A percentile compares a stretch with the other conserved stretches of the same genome.
Conservation (phyloP, 2,888 invertebrate species). For the Drosophila paranaensis region DNA sequence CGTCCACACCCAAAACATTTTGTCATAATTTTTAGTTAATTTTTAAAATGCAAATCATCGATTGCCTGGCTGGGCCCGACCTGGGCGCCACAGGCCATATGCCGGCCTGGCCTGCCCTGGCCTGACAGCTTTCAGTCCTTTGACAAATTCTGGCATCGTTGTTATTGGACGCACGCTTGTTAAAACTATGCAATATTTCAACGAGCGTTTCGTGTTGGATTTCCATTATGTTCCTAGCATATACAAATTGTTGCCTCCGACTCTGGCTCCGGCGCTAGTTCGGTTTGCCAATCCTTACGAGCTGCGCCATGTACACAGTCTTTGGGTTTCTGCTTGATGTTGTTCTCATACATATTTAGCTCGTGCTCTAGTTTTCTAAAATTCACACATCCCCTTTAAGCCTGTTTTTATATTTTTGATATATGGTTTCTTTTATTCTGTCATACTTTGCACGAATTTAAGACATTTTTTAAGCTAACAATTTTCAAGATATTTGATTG, state of each 20-base stretch:
- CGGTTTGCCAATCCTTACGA: slow-evolving; percentile 27
- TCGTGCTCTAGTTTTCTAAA: background rate
- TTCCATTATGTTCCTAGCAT: slow-evolving; percentile 36
- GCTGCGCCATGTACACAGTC: slow-evolving; percentile 1
- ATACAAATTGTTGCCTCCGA: slow-evolving; percentile 20
- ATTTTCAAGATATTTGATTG: background rate
- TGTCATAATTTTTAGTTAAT: slow-evolving; percentile 78
- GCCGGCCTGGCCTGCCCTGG: background rate
- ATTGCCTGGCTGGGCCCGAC: slow-evolving; percentile 31
- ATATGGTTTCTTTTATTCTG: background rate
- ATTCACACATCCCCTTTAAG: background rate
- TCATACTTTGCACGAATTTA: background rate
- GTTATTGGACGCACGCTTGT: slow-evolving; percentile 52
- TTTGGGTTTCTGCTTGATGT: slow-evolving; percentile 17
- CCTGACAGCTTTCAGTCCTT: slow-evolving; percentile 29
- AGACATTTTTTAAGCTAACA: background rate
- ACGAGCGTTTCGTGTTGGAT: slow-evolving; percentile 46
- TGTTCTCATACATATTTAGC: slow-evolving; percentile 8
- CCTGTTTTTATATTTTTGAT: background rate
- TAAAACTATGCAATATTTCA: slow-evolving; percentile 69
- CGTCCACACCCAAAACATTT: slow-evolving; percentile 37
- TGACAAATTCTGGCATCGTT: slow-evolving; percentile 70
- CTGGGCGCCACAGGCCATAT: background rate
- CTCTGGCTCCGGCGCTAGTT: background rate
- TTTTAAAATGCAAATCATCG: slow-evolving; percentile 78